Evolutionary conservation across 1,140 invertebrate genomes (phyloP).

Genomic region (Teleopsis dalmanni): DNA sequence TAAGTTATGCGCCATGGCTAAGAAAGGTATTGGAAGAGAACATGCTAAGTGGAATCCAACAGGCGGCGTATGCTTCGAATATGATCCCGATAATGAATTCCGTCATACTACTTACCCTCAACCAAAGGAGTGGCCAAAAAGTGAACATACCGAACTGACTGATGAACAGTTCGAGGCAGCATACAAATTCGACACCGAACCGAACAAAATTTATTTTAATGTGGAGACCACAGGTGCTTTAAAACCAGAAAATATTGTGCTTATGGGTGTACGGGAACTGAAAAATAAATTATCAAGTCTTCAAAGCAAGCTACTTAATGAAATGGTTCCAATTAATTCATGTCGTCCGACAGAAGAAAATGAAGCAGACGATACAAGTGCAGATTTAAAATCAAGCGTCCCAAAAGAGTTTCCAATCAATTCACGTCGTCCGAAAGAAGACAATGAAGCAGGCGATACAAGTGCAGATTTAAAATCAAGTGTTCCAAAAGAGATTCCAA

Average conservation of each 20-base stretch:
- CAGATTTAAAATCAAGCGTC: too few relatives aligned
- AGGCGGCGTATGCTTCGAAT: constrained; percentile 95
- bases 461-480: too few relatives aligned
- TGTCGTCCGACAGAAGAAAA: too few relatives aligned
- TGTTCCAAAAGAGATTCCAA: too few relatives aligned
- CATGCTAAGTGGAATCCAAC: constrained; percentile 99
- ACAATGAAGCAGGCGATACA: too few relatives aligned
- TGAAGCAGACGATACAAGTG: too few relatives aligned
- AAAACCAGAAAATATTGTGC: constrained; percentile 94
- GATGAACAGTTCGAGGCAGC: constrained; percentile 91
- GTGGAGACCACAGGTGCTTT: constrained; percentile 92
- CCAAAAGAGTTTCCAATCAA: too few relatives aligned
- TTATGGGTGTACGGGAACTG: constrained; percentile 84
- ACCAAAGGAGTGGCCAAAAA: constrained; percentile 99
- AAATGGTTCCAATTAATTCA: too few relatives aligned
- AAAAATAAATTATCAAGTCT: constrained; percentile 96
- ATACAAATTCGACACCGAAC: constrained; percentile 87
- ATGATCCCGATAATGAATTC: constrained; percentile 98
- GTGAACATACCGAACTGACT: constrained; percentile 89
- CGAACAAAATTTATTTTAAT: constrained; percentile 96
- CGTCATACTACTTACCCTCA: constrained; percentile 94
- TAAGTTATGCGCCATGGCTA: constrained; percentile 92
- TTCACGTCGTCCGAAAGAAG: too few relatives aligned
- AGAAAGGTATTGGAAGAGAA: constrained; percentile 96
- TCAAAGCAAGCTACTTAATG: constrained; percentile 84